phyloP scores from a whole-genome alignment of 2,888 invertebrate species.

The Apamea monoglypha region DNA sequence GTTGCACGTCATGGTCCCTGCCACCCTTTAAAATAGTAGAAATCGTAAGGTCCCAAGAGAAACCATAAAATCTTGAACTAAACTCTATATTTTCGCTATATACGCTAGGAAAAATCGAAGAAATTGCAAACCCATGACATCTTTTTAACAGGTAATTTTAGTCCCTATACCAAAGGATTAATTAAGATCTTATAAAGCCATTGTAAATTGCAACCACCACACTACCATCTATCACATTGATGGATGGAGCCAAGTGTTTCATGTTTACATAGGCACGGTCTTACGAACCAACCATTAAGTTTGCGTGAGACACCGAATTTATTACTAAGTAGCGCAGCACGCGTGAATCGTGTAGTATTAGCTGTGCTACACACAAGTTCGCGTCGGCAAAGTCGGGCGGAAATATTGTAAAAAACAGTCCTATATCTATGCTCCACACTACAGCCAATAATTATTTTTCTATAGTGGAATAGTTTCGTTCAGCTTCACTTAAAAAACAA shows the following conservation, averaged over 20 bases:
- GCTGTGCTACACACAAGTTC: too few relatives aligned
- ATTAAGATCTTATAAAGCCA: constrained; percentile 22
- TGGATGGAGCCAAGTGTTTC: constrained; percentile 15
- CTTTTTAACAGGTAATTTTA: not conserved
- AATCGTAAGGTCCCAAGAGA: not conserved
- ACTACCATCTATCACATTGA: constrained; percentile 37
- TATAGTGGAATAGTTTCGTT: too few relatives aligned
- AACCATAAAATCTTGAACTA: not conserved
- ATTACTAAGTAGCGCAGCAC: not conserved
- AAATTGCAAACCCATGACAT: not conserved
- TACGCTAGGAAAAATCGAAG: not conserved
- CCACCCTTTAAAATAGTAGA: not conserved
- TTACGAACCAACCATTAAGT: constrained; percentile 22
- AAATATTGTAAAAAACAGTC: too few relatives aligned
- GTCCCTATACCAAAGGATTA: not conserved
- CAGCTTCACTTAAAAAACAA: too few relatives aligned
- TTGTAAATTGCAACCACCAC: constrained; percentile 17
- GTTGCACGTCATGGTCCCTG: too few relatives aligned
- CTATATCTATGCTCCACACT: too few relatives aligned
- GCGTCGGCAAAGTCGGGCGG: too few relatives aligned
- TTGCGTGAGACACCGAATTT: constrained; percentile 26
- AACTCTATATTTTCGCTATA: not conserved
- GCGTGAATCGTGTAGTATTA: not conserved
- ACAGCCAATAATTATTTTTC: too few relatives aligned
- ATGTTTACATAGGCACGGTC: not conserved